Percentiles rank a stretch among this genome's conserved stretches.
Conservation (phyloP, 2,888 invertebrate species). For the Rhamphomyia laevipes region DNA sequence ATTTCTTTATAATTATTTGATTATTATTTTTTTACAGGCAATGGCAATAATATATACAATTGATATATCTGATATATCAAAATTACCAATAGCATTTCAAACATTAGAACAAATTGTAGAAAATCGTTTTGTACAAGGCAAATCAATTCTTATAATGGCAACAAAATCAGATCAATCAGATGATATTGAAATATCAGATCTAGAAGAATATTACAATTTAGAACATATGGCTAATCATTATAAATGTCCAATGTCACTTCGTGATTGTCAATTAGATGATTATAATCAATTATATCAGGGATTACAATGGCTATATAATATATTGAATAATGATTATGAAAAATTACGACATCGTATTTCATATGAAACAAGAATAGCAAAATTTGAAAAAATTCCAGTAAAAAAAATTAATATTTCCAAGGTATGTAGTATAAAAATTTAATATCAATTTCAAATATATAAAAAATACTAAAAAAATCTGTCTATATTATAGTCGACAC, state of each 20-base stretch:
- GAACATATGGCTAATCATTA: conserved; percentile 23
- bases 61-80: conserved; percentile 21
- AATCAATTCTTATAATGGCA: conserved; percentile 28
- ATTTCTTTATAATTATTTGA: background rate
- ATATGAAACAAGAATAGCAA: background rate
- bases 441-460: background rate
- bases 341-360: background rate
- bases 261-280: background rate
- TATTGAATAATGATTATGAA: background rate
- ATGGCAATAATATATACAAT: conserved; percentile 29
- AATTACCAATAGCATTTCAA: conserved; percentile 20
- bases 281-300: background rate
- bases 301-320: background rate
- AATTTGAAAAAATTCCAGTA: background rate
- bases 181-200: conserved; percentile 28
- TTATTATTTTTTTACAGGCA: conserved; percentile 14
- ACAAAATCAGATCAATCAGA: conserved; percentile 22
- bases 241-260: conserved; percentile 11
- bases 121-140: conserved; percentile 24
- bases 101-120: conserved; percentile 21
- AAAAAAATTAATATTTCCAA: background rate
- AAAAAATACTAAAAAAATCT: background rate
- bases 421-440: background rate
- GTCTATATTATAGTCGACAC: background rate
- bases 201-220: conserved; percentile 27